Percentiles rank a stretch among this genome's conserved stretches.
Conservation (phyloP, 2,113 vertebrate genomes). For the Prunella fulvescens region DNA sequence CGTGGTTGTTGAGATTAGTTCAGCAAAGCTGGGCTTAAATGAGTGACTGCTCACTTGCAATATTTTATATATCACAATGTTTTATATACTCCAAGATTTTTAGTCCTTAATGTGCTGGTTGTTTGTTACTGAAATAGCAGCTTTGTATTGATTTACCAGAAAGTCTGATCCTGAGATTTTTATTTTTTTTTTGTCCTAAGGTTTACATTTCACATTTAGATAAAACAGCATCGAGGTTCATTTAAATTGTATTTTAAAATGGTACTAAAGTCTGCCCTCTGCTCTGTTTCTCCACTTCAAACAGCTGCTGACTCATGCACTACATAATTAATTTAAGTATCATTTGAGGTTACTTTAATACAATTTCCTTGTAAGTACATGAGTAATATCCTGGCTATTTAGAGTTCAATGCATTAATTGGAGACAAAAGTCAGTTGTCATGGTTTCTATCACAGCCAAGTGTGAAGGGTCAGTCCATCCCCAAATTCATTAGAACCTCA, state of each 20-base stretch:
- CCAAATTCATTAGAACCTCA: conserved; percentile 33
- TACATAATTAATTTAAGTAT: conserved; percentile 59
- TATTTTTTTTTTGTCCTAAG: neutral
- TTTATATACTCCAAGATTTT: neutral
- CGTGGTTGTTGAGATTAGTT: neutral
- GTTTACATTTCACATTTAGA: neutral
- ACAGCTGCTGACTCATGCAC: conserved; percentile 51
- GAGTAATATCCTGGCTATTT: conserved; percentile 30
- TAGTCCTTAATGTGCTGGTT: neutral
- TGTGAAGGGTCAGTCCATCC: conserved; percentile 28
- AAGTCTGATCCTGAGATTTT: neutral
- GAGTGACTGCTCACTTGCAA: neutral
- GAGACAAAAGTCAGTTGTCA: conserved; percentile 44
- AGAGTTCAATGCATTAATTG: conserved; percentile 49
- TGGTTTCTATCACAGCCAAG: conserved; percentile 25
- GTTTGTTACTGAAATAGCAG: neutral
- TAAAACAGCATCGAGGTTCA: neutral
- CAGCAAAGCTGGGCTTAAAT: neutral
- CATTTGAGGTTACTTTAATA: conserved; percentile 45
- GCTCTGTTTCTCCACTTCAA: conserved; percentile 21
- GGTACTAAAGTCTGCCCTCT: neutral
- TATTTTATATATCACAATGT: neutral
- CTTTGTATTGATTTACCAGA: neutral
- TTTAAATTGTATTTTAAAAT: conserved; percentile 15
- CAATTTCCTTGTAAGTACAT: conserved; percentile 30